Conservation (phyloP, 1,140 invertebrate genomes). For the Drosophila suzukii region DNA sequence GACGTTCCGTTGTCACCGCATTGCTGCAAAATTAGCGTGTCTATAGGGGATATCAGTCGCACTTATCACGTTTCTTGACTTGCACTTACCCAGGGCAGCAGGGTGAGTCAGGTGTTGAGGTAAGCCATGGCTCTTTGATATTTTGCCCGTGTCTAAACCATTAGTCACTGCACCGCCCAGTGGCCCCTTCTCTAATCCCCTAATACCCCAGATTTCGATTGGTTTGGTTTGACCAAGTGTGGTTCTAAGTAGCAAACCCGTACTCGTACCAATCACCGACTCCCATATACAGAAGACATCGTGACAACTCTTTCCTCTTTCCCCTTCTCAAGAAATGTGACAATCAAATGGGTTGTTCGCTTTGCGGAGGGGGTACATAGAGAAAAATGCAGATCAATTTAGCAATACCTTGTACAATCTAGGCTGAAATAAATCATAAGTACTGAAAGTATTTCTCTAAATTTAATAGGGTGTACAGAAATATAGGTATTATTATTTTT, state of each 20-base stretch:
- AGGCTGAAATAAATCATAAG: too few species aligned
- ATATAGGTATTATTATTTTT: neutral
- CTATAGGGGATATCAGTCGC: slow-evolving; percentile 38
- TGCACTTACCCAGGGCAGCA: slow-evolving; percentile 5
- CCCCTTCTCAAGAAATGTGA: slow-evolving; percentile 9
- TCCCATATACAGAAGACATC: slow-evolving; percentile 53
- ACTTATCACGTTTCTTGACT: slow-evolving; percentile 43
- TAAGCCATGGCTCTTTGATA: slow-evolving; percentile 43
- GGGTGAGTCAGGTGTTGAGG: slow-evolving; percentile 54
- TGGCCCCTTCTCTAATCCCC: slow-evolving; percentile 15
- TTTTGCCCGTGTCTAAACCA: slow-evolving; percentile 42
- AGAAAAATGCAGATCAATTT: neutral
- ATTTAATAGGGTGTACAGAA: too few species aligned
- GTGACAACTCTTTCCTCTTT: slow-evolving; percentile 6
- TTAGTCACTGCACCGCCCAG: slow-evolving; percentile 71
- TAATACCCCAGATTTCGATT: slow-evolving; percentile 42
- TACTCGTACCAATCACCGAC: slow-evolving; percentile 57
- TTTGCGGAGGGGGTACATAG: neutral
- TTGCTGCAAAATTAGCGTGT: slow-evolving; percentile 58
- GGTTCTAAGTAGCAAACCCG: slow-evolving; percentile 48
- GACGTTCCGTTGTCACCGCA: slow-evolving; percentile 49
- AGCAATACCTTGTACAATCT: too few species aligned
- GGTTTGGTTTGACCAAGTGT: slow-evolving; percentile 19
- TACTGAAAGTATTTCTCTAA: too few species aligned
- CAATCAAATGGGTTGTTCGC: slow-evolving; percentile 40